Base-by-base conservation (phyloP, 2,888 invertebrate species). In the Leptopterna dolabrata region DNA sequence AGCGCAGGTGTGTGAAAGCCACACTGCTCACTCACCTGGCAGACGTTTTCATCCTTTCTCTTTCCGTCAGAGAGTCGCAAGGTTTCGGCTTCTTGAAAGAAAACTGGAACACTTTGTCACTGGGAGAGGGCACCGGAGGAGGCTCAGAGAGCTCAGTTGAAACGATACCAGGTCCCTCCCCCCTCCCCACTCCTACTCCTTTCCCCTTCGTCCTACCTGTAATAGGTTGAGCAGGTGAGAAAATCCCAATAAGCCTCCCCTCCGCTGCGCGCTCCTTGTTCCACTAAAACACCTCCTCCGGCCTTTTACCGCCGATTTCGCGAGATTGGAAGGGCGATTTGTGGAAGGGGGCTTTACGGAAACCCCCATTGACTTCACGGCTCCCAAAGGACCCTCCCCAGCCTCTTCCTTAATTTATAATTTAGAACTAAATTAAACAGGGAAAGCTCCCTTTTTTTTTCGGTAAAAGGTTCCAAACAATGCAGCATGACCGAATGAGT, bases 201-300 rank as follows among this genome's bases (percentile, higher is more conserved):
- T 47, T n/a, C 73, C 47, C 85, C 2, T 7, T 36, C 36, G 36
- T 7, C 36, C 4, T 7, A 73, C 36, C 27, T 24, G 85, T 85
- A 73, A 85, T 73, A 47, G 85, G 43, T 73, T 45, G 73, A 85
- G 73, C 85, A 85, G 85, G 85, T 85, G 85, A 85, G 85, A 85
- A 85, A 81, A 85, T 73, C 73, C 85, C 85, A 85, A 85, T 85
- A 85, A 85, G 85, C 85, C 45, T 45, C 80, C 19, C 71, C 71
- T 3, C 27, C 78, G n/a, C 45, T 45, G 19, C 78, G 13, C 41
- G 7, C 16, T 16, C 73, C 73, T 16, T 71, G 36, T n/a, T 30
- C 73, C 7, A 13, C 73, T 73, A 30, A 41, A 30, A n/a, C 4
- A 55, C 71, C 71, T 27, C 24, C 19, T 19, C 29, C 36, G 24